These are phyloP conservation scores for Eriosoma lanigerum DNA, from an alignment of 1,140 invertebrate genomes.

Conservation along the genomic window DNA sequence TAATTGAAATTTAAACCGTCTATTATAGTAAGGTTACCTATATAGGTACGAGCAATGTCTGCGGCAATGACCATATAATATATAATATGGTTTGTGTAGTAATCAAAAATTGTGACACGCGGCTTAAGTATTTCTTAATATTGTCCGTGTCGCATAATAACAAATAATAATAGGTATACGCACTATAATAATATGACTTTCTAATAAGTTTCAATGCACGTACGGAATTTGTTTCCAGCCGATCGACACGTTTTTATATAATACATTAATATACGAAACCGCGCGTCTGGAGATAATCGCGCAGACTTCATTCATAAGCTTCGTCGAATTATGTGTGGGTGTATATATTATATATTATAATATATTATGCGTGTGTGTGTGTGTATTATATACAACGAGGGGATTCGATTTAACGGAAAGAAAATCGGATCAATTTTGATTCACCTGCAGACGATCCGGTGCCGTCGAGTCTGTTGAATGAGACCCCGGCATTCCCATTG, in stretches of 20 bases:
- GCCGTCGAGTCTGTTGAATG: conserved; percentile 45
- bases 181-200: not conserved
- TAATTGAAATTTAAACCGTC: conserved; percentile 16
- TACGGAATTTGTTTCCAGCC: not conserved
- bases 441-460: conserved; percentile 46
- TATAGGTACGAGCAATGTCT: too few relatives aligned
- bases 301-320: conserved; percentile 35
- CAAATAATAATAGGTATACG: too few relatives aligned
- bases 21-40: not conserved
- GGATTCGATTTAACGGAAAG: conserved; percentile 40
- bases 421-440: conserved; percentile 48
- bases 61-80: not conserved
- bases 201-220: not conserved
- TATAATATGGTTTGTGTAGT: not conserved
- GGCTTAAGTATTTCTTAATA: not conserved
- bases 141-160: not conserved
- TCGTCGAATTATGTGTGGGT: conserved; percentile 18
- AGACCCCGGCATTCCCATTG: conserved; percentile 34
- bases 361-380: not conserved
- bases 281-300: too few relatives aligned
- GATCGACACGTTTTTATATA: not conserved
- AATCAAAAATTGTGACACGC: not conserved
- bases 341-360: too few relatives aligned
- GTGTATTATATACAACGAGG: not conserved
- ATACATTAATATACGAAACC: too few relatives aligned